Conservation (phyloP, 30 jellyfish, hydroid and myxozoan species). For the Rhopilema esculentum region DNA sequence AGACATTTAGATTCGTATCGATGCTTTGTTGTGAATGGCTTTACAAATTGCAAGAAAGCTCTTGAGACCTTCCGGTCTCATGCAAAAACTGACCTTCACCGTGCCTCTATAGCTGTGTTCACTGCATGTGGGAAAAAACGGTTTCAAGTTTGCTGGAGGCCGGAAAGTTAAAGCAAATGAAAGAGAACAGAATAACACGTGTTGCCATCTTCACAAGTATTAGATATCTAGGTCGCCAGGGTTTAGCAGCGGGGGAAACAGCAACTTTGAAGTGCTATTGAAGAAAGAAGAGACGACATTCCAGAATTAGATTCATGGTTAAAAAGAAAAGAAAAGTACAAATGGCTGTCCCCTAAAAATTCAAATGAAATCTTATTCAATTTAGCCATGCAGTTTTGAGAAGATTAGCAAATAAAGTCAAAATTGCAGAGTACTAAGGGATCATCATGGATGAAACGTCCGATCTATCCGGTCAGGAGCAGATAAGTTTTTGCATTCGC, state of each 20-base stretch:
- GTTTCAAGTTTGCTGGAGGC: slow-evolving; percentile 17
- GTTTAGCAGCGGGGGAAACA: slow-evolving; percentile 21
- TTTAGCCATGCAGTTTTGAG: slow-evolving; percentile 49
- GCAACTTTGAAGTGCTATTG: slow-evolving; percentile 39
- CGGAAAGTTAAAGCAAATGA: slow-evolving; percentile 44
- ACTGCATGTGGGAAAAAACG: slow-evolving; percentile 6
- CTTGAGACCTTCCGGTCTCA: slow-evolving; percentile 25
- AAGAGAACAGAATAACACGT: slow-evolving; percentile 34
- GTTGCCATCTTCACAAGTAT: slow-evolving; percentile 37
- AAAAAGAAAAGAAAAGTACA: slow-evolving; percentile 57
- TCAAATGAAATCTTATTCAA: slow-evolving; percentile 51
- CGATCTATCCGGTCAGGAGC: slow-evolving; percentile 53
- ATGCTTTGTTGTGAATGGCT: slow-evolving; percentile 34
- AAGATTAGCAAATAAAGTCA: slow-evolving; percentile 25
- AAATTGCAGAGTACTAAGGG: slow-evolving; percentile 55
- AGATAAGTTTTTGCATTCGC: slow-evolving; percentile 51
- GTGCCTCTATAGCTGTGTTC: slow-evolving; percentile 27
- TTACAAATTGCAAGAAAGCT: slow-evolving; percentile 23
- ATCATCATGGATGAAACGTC: slow-evolving; percentile 58
- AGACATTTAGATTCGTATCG: slow-evolving; percentile 29
- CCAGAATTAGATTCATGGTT: slow-evolving; percentile 52
- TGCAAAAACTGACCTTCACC: slow-evolving; percentile 38
- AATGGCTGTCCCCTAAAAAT: slow-evolving; percentile 53
- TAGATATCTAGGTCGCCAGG: slow-evolving; percentile 38
- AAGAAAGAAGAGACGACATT: slow-evolving; percentile 34